Percentiles rank a stretch among this genome's conserved stretches.
Evolutionary conservation across 2,797 vertebrate genomes (phyloP).

Genomic region (Thamnophis elegans): DNA sequence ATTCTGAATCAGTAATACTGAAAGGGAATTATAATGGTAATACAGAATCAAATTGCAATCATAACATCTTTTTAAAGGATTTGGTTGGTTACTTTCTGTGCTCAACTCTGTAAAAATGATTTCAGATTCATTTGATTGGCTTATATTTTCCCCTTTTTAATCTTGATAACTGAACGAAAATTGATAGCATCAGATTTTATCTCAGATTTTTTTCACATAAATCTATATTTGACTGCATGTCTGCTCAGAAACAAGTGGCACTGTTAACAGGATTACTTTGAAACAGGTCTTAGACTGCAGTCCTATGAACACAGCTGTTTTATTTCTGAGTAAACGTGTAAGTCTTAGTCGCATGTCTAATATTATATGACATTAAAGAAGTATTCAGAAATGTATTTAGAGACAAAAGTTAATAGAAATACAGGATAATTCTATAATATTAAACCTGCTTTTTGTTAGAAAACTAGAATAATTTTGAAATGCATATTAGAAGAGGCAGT

Average conservation of each 20-base stretch:
- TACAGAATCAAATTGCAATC: not conserved
- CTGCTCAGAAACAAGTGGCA: not conserved
- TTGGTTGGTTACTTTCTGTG: not conserved
- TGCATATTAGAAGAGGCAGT: not conserved
- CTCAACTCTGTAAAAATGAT: not conserved
- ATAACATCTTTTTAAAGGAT: not conserved
- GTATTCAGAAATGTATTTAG: not conserved
- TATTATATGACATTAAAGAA: not conserved
- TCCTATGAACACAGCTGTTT: not conserved
- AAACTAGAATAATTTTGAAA: not conserved
- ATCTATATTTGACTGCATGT: not conserved
- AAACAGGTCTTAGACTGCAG: not conserved
- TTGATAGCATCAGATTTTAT: not conserved
- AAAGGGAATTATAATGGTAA: not conserved
- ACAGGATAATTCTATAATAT: not conserved
- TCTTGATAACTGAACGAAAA: not conserved
- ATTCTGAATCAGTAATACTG: not conserved
- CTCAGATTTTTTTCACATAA: not conserved
- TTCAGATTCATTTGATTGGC: not conserved
- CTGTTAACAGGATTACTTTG: not conserved
- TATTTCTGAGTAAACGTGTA: not conserved
- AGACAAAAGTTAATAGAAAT: not conserved
- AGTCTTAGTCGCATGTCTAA: not conserved
- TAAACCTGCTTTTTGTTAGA: not conserved
- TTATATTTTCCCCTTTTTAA: conserved; percentile 5